These are phyloP conservation scores for Aphelinus atriplicis DNA, from an alignment of 1,140 invertebrate genomes.

Conservation along the genomic window DNA sequence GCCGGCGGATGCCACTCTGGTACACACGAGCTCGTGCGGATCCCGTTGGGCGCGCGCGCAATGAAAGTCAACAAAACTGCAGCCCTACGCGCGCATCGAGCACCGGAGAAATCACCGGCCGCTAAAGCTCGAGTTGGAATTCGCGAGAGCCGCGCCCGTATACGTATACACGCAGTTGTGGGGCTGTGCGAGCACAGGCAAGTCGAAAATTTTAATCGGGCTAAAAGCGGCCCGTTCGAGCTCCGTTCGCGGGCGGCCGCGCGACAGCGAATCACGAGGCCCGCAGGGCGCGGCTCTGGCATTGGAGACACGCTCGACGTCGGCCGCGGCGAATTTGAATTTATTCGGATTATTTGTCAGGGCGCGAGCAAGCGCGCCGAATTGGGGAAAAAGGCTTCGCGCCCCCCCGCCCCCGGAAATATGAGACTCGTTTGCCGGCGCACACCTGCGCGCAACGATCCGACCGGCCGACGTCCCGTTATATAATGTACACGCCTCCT, in stretches of 20 bases:
- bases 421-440: constrained; percentile 34
- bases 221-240: not conserved
- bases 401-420: constrained; percentile 21
- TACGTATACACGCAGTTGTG: no score
- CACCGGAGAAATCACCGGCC: no score
- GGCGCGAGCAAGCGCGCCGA: not conserved
- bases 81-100: no score
- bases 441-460: constrained; percentile 34
- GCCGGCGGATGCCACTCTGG: no score
- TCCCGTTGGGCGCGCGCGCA: no score
- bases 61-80: no score
- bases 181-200: no score
- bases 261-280: no score
- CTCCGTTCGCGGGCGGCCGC: no score
- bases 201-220: constrained; percentile 15
- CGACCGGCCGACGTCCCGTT: not conserved
- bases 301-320: constrained; percentile 20
- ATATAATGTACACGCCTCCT: constrained; percentile 10
- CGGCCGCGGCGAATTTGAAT: constrained; percentile 33
- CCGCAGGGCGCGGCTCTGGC: not conserved
- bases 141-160: no score
- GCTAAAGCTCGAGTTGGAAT: no score
- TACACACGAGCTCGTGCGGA: no score
- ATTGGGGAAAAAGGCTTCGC: constrained; percentile 21
- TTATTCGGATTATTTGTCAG: constrained; percentile 34